Conservation (phyloP, 2,888 invertebrate species). For the Tenodera sinensis region DNA sequence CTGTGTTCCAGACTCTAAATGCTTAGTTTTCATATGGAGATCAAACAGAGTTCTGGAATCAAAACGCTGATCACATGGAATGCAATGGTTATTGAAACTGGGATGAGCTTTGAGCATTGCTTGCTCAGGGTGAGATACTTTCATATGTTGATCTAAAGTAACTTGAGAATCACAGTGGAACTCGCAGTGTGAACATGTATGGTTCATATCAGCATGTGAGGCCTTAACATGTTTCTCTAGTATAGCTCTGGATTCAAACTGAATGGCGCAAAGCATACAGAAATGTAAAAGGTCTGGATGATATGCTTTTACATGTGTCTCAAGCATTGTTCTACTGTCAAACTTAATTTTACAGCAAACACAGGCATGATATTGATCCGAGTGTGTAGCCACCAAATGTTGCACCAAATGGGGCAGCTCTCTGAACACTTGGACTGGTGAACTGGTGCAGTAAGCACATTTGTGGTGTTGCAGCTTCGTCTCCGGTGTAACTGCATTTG, state of each 20-base stretch:
- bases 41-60: background rate
- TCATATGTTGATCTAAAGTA: background rate
- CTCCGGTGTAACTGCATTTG: background rate
- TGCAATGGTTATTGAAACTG: background rate
- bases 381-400: background rate
- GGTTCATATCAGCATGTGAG: background rate
- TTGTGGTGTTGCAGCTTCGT: background rate
- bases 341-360: constrained; percentile 7
- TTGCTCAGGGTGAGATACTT: background rate
- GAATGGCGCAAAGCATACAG: background rate
- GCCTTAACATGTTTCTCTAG: background rate
- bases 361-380: constrained; percentile 4
- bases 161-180: background rate
- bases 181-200: no score
- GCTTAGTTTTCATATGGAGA: background rate
- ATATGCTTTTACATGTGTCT: background rate
- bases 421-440: background rate
- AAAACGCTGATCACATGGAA: background rate
- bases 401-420: background rate
- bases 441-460: constrained; percentile 11
- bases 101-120: background rate
- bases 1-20: background rate
- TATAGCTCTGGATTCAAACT: background rate
- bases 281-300: background rate
- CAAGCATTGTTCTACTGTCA: background rate